These are phyloP conservation scores for Anguilla megastoma DNA, from an alignment of 2,797 vertebrate genomes.

Conservation along the genomic window DNA sequence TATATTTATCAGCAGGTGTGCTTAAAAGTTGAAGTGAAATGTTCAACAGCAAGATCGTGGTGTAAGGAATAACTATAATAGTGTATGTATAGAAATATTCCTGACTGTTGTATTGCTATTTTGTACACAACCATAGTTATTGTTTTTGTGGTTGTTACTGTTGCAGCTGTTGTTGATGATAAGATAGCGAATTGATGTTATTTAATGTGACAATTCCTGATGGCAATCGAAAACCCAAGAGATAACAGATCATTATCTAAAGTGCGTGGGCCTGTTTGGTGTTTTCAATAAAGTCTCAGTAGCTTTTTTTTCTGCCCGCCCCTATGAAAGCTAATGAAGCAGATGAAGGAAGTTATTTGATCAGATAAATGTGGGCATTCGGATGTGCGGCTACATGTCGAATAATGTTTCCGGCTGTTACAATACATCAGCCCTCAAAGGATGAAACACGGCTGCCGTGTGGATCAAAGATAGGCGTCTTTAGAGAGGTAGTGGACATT, in stretches of 20 bases:
- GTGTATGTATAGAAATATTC: no score
- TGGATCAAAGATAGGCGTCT: conserved; percentile 40
- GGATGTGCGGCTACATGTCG: conserved; percentile 20
- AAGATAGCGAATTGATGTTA: neutral
- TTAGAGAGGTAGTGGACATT: conserved; percentile 43
- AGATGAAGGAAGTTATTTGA: conserved; percentile 25
- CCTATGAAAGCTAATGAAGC: conserved; percentile 12
- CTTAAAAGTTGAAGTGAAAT: neutral
- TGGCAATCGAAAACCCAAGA: neutral
- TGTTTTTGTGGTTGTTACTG: neutral
- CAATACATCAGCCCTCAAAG: conserved; percentile 35
- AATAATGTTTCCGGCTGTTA: conserved; percentile 35
- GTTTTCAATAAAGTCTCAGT: neutral
- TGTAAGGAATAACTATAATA: neutral
- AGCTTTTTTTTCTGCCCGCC: conserved; percentile 17
- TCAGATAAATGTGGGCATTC: conserved; percentile 12
- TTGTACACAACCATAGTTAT: neutral
- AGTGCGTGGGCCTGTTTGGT: conserved; percentile 2
- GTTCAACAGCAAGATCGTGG: neutral
- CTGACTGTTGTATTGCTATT: neutral
- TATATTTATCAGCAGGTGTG: neutral
- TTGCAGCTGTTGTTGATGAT: neutral
- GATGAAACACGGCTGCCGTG: conserved; percentile 10
- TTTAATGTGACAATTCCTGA: neutral
- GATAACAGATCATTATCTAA: neutral